phyloP scores from a whole-genome alignment of 2,113 vertebrate genomes.

The Catagonus wagneri region DNA sequence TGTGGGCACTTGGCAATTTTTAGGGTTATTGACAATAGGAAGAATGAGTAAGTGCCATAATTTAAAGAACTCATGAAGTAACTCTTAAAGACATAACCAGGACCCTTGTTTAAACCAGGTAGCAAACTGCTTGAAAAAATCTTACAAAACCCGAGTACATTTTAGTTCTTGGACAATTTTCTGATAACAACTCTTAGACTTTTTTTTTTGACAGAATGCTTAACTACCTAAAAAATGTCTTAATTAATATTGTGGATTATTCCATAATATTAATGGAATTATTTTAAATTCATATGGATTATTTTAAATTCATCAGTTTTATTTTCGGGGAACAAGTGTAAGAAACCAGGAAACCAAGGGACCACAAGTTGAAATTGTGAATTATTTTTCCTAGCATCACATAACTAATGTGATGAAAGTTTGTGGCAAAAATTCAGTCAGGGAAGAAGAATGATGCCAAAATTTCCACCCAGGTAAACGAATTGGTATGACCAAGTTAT shows the following conservation, averaged over 20 bases:
- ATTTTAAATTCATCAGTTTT: conserved; percentile 60
- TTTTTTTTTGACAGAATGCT: conserved; percentile 44
- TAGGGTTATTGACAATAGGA: not conserved
- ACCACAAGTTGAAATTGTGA: conserved; percentile 18
- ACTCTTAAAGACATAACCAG: not conserved
- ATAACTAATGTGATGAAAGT: conserved; percentile 57
- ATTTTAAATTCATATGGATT: conserved; percentile 68
- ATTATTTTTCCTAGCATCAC: conserved; percentile 59
- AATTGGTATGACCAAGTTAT: conserved; percentile 60
- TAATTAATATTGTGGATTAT: conserved; percentile 55
- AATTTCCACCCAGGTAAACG: conserved; percentile 63
- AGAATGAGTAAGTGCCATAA: not conserved
- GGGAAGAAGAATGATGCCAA: conserved; percentile 40
- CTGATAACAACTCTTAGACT: not conserved
- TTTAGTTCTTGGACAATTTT: not conserved
- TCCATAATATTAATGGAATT: too few relatives aligned
- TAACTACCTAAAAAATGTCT: conserved; percentile 24
- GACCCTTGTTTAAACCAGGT: not conserved
- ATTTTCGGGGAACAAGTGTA: conserved; percentile 50
- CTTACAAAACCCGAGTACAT: not conserved
- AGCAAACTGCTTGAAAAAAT: not conserved
- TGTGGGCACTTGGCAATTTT: not conserved
- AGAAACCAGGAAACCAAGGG: conserved; percentile 39
- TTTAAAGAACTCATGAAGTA: conserved; percentile 42
- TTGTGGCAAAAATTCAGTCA: conserved; percentile 53